These are phyloP conservation scores for Chirona hameri DNA, from an alignment of 2,888 invertebrate genomes.

Conservation along the genomic window DNA sequence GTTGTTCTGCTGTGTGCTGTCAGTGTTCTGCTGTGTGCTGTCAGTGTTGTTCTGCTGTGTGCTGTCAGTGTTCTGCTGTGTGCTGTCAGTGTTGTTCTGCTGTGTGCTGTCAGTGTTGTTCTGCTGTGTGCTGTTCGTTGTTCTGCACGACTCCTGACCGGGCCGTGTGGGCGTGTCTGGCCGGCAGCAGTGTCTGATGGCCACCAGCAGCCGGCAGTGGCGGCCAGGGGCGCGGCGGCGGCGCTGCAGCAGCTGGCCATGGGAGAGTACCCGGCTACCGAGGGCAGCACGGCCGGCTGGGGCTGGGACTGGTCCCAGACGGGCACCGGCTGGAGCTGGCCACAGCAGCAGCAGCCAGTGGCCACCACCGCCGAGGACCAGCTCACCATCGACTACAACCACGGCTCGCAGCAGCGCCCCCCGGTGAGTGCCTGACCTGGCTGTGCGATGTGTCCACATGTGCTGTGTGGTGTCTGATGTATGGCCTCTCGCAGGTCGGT, in stretches of 20 bases:
- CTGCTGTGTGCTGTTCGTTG: no score
- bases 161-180: neutral
- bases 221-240: neutral
- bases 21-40: no score
- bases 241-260: constrained; percentile 25
- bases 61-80: no score
- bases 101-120: no score
- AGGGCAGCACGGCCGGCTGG: constrained; percentile 32
- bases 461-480: no score
- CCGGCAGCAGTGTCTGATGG: neutral
- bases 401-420: neutral
- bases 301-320: constrained; percentile 37
- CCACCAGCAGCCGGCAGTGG: neutral
- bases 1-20: no score
- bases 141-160: no score
- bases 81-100: no score
- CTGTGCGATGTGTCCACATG: no score
- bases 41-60: no score
- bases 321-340: constrained; percentile 28
- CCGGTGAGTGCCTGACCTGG: no score
- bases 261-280: constrained; percentile 31
- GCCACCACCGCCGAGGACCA: neutral
- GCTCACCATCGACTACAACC: constrained; percentile 8
- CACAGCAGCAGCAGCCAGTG: constrained; percentile 31
- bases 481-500: no score